Percentiles rank a stretch among this genome's conserved stretches.
phyloP scores from a whole-genome alignment of 2,888 invertebrate species.

The Cephonodes hylas region DNA sequence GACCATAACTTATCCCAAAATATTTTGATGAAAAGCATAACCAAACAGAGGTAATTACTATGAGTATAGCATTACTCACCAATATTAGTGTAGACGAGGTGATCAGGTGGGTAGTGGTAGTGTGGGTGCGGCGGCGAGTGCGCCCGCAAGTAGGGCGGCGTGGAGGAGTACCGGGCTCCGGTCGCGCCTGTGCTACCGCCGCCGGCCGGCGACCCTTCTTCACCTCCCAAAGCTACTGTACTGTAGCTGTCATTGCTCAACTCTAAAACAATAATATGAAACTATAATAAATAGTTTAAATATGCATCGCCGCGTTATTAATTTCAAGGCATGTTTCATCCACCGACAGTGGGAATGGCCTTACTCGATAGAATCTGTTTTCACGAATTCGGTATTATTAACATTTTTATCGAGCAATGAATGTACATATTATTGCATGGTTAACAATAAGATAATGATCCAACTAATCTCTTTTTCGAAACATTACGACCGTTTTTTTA shows the following conservation, averaged over 20 bases:
- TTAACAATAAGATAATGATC: too few species aligned
- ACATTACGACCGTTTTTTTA: too few species aligned
- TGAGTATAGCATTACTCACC: slow-evolving; percentile 80
- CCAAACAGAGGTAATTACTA: too few species aligned
- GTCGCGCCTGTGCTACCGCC: slow-evolving; percentile 78
- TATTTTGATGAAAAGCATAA: too few species aligned
- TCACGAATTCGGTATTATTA: too few species aligned
- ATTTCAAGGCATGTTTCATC: too few species aligned
- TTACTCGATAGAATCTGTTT: too few species aligned
- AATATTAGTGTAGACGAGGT: slow-evolving; percentile 91
- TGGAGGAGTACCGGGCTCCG: slow-evolving; percentile 79
- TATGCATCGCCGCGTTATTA: too few species aligned
- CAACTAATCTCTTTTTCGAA: too few species aligned
- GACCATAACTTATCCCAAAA: background rate
- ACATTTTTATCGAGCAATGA: too few species aligned
- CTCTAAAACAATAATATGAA: slow-evolving; percentile 76
- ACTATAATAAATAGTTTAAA: background rate
- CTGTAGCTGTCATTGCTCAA: slow-evolving; percentile 95
- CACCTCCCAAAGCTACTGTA: slow-evolving; percentile 91
- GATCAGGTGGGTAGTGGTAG: slow-evolving; percentile 90
- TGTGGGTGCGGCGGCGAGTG: slow-evolving; percentile 90
- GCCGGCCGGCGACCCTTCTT: slow-evolving; percentile 87
- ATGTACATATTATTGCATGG: too few species aligned
- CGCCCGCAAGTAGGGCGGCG: slow-evolving; percentile 89
- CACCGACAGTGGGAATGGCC: too few species aligned